Conservation (phyloP, 2,797 vertebrate species). For the Gallinago stenura region DNA sequence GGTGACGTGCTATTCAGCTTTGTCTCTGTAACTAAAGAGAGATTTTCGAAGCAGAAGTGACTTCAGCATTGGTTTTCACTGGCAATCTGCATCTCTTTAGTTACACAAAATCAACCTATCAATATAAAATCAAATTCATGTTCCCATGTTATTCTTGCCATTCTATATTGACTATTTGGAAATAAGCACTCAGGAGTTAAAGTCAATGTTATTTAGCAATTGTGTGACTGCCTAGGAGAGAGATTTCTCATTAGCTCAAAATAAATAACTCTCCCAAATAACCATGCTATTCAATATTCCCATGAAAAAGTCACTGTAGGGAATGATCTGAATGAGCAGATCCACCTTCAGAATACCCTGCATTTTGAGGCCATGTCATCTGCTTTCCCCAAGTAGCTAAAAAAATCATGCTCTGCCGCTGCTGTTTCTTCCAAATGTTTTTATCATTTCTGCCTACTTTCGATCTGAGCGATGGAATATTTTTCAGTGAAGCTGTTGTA, state of each 20-base stretch:
- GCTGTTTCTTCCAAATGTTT: not conserved
- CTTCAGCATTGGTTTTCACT: not conserved
- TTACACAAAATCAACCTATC: not conserved
- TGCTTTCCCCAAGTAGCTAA: conserved; percentile 13
- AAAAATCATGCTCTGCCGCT: not conserved
- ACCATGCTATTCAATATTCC: not conserved
- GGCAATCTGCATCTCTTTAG: not conserved
- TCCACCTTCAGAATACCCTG: not conserved
- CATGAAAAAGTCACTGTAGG: not conserved
- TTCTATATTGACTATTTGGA: not conserved
- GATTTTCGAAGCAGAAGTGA: not conserved
- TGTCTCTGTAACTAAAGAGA: not conserved
- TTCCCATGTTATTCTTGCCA: not conserved
- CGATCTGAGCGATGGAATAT: not conserved
- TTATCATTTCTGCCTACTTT: not conserved
- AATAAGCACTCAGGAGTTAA: not conserved
- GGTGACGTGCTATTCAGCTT: not conserved
- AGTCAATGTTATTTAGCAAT: not conserved
- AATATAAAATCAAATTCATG: not conserved
- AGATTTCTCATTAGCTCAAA: not conserved
- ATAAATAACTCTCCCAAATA: not conserved
- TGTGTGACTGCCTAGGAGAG: not conserved
- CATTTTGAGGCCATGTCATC: not conserved
- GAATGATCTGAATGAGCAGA: not conserved
- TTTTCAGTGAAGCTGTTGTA: not conserved